phyloP scores from a whole-genome alignment of 2,797 vertebrate genomes.

The Nannoperca obscura region DNA sequence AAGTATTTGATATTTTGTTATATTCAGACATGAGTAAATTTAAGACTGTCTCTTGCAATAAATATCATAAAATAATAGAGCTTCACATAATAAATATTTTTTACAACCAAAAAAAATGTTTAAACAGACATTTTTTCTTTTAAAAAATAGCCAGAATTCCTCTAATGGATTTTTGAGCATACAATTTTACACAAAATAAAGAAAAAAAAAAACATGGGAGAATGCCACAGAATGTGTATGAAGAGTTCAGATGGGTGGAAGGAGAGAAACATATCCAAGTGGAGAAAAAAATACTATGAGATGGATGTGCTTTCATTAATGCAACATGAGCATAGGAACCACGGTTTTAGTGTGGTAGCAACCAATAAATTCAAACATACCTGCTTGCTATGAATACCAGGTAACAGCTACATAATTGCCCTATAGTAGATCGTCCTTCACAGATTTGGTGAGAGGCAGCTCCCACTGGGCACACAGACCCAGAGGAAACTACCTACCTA shows the following conservation, averaged over 20 bases:
- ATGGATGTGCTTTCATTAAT: conserved; percentile 82
- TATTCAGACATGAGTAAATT: conserved; percentile 99
- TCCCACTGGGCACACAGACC: conserved; percentile 44
- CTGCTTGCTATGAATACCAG: conserved; percentile 84
- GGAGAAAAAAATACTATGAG: conserved; percentile 75
- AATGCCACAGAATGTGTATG: conserved; percentile 86
- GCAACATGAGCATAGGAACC: conserved; percentile 77
- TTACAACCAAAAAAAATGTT: conserved; percentile 97
- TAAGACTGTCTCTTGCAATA: conserved; percentile 99
- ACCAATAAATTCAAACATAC: conserved; percentile 78
- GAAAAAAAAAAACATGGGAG: conserved; percentile 74
- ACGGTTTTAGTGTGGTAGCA: conserved; percentile 74
- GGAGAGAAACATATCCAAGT: conserved; percentile 75
- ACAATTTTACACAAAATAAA: conserved; percentile 91
- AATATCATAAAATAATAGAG: conserved; percentile 99
- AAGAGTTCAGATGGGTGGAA: conserved; percentile 71
- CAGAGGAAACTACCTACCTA: conserved; percentile 64
- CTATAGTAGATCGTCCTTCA: conserved; percentile 87
- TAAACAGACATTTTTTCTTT: conserved; percentile 92
- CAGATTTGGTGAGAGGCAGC: conserved; percentile 83
- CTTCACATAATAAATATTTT: conserved; percentile 99
- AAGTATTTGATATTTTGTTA: conserved; percentile 99
- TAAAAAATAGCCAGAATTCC: conserved; percentile 97
- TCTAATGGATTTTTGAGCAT: conserved; percentile 95
- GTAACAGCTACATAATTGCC: conserved; percentile 87